These are phyloP conservation scores for Hydrocynus forskahlii DNA, from an alignment of 2,797 vertebrate species.

Conservation along the genomic window DNA sequence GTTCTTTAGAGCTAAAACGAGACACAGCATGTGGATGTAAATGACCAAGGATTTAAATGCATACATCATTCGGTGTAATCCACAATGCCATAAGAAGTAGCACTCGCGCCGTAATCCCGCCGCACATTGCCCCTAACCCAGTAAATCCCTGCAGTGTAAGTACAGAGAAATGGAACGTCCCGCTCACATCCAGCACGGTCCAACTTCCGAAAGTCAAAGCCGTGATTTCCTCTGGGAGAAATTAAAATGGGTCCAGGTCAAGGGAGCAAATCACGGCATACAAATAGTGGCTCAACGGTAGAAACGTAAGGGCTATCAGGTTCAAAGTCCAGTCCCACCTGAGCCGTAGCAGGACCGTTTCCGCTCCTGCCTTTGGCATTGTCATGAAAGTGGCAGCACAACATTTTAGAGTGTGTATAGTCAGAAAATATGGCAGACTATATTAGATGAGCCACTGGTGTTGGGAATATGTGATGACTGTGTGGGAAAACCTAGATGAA, in stretches of 20 bases:
- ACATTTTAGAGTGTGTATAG: not conserved
- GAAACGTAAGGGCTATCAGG: not conserved
- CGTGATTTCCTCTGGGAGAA: not conserved
- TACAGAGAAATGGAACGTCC: not conserved
- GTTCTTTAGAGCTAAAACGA: not conserved
- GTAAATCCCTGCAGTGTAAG: constrained; percentile 37
- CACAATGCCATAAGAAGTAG: constrained; percentile 61
- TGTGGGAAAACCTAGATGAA: not conserved
- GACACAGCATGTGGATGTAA: not conserved
- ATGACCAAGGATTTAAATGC: constrained; percentile 34
- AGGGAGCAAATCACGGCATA: not conserved
- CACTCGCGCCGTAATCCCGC: constrained; percentile 59
- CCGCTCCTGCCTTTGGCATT: not conserved
- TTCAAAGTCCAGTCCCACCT: constrained; percentile 13
- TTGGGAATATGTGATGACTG: not conserved
- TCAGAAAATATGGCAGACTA: not conserved
- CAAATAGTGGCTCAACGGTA: not conserved
- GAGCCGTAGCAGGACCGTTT: not conserved
- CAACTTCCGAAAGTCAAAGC: constrained; percentile 11
- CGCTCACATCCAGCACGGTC: not conserved
- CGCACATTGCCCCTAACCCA: constrained; percentile 12
- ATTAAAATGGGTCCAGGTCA: constrained; percentile 12
- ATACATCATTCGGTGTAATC: constrained; percentile 67
- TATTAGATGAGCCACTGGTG: not conserved
- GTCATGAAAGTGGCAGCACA: not conserved